A percentile compares a stretch with the other conserved stretches of the same genome.
Conservation (phyloP, 2,113 vertebrate species). For the Catagonus wagneri region DNA sequence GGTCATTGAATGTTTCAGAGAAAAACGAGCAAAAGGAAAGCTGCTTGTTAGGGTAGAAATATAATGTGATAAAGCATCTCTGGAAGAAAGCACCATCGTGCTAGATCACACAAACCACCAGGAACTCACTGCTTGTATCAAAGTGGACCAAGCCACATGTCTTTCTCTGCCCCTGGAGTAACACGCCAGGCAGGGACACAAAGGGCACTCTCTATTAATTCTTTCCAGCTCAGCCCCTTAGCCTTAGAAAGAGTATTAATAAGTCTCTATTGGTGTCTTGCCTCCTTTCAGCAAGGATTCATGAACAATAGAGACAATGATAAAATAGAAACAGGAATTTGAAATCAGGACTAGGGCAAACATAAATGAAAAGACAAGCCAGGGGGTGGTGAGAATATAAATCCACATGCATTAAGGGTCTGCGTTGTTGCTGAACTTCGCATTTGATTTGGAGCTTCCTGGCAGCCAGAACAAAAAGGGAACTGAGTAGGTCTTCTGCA, state of each 20-base stretch:
- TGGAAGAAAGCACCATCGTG: background rate
- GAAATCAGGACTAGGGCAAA: slow-evolving; percentile 22
- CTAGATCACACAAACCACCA: slow-evolving; percentile 1
- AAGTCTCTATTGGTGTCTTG: slow-evolving; percentile 31
- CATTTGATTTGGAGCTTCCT: background rate
- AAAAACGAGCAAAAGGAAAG: slow-evolving; percentile 42
- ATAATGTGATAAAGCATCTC: background rate
- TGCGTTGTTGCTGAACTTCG: background rate
- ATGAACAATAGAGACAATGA: background rate
- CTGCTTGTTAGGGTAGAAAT: slow-evolving; percentile 47
- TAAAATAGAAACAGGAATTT: slow-evolving; percentile 43
- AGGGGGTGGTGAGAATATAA: background rate
- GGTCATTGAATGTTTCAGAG: slow-evolving; percentile 61
- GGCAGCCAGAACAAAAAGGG: slow-evolving; percentile 16
- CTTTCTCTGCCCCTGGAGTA: slow-evolving; percentile 14
- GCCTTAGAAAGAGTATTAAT: slow-evolving; percentile 49
- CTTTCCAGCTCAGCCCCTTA: slow-evolving; percentile 48
- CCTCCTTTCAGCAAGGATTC: background rate
- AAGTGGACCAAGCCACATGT: background rate
- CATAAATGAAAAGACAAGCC: background rate
- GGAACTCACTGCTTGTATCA: background rate
- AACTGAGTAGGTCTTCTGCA: background rate
- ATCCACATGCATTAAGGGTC: background rate
- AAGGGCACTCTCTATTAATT: slow-evolving; percentile 4
- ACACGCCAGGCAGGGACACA: background rate